Conservation (phyloP, 2,888 invertebrate genomes). For the Ormia ochracea region DNA sequence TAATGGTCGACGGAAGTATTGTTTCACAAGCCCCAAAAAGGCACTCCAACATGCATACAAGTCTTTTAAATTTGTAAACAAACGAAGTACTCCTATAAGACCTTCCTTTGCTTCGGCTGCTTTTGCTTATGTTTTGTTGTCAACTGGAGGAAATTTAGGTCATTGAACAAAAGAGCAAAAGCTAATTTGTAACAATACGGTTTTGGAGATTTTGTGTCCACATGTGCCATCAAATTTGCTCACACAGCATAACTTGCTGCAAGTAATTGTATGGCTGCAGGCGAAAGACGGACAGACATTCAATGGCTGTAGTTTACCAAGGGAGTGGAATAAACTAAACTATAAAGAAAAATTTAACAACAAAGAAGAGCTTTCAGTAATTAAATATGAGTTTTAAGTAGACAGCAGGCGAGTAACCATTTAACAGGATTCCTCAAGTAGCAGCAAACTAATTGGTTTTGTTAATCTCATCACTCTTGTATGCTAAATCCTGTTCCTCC, state of each 20-base stretch:
- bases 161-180: constrained; percentile 57
- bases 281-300: background rate
- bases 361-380: background rate
- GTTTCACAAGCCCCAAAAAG: constrained; percentile 19
- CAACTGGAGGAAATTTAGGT: constrained; percentile 54
- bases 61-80: constrained; percentile 5
- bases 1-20: constrained; percentile 20
- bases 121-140: constrained; percentile 21
- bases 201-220: constrained; percentile 24
- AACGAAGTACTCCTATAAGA: too few species aligned
- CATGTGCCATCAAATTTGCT: background rate
- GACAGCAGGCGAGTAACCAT: background rate
- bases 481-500: too few species aligned
- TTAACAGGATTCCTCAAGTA: too few species aligned
- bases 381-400: background rate
- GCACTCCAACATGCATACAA: background rate
- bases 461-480: too few species aligned
- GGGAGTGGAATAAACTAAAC: background rate
- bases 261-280: background rate
- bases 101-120: too few species aligned
- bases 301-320: too few species aligned
- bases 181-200: constrained; percentile 53
- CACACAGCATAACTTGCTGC: background rate
- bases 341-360: background rate
- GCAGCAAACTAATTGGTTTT: background rate